Evolutionary conservation across 2,797 vertebrate genomes (phyloP), one percentile per base, ranked within the genome.

Genomic region (Hippoglossus hippoglossus): DNA sequence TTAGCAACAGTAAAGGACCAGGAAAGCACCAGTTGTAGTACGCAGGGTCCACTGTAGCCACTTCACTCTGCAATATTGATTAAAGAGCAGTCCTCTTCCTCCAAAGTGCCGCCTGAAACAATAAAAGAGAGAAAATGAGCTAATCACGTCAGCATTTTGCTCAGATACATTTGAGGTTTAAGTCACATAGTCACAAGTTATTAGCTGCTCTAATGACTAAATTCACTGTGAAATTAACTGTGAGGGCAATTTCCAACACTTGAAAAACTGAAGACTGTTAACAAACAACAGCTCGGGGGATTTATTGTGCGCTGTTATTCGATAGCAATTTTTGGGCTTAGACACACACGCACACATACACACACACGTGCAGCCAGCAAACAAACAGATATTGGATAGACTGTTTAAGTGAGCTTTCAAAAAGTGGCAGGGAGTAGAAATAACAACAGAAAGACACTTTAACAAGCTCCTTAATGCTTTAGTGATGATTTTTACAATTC

Each of bases 201-300:
- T 73, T 69, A 76, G 70, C 68, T 56, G 58, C 67, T 80, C 15
- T 77, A 79, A 82, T 83, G 71, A 80, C 36, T 65, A 71, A 79
- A 78, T 82, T 59, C 67, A 55, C 73, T 86, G 71, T 82, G 71
- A 85, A 85, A 89, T 82, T 47, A 82, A 73, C 77, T 81, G 44
- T 46, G 31, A 72, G 51, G 41, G 66, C 28, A 71, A 71, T 80
- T 77, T 75, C 46, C 54, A 63, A 63, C 63, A 73, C 65, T 68
- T 77, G 59, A 63, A 74, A 67, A 57, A 59, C 49, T 50, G 24
- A 69, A 44, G 28, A 49, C 67, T 64, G 79, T 76, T 65, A 71
- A 21, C 47, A 75, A 54, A 71, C 50, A 73, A 65, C 68, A 73
- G 68, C 74, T 71, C 24, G 9, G 21, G 55, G 67, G 55, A 78